Percentiles rank a stretch among this genome's conserved stretches.
Evolutionary conservation across 2,888 invertebrate genomes (phyloP).

Genomic region (Argynnis bischoffii): DNA sequence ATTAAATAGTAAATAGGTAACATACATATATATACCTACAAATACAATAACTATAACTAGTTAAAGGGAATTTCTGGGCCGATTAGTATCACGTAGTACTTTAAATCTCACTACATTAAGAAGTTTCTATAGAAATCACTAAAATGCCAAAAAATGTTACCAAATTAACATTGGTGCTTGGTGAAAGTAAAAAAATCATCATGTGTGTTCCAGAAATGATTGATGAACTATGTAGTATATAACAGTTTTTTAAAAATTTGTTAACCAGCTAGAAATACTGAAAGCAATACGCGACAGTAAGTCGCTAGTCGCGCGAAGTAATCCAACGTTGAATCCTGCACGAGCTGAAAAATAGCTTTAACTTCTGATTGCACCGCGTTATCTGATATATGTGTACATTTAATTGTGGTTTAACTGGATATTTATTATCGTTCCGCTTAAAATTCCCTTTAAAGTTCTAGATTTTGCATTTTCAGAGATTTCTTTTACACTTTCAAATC

Average conservation of each 20-base stretch:
- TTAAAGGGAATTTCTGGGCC: too few relatives aligned
- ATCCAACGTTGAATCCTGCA: slow-evolving; percentile 22
- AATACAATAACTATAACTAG: too few relatives aligned
- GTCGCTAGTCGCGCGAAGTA: slow-evolving; percentile 17
- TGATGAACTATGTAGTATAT: too few relatives aligned
- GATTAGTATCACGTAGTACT: too few relatives aligned
- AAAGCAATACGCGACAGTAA: slow-evolving; percentile 22
- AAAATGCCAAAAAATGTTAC: too few relatives aligned
- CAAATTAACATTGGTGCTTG: too few relatives aligned
- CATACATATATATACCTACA: too few relatives aligned
- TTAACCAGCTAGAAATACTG: neutral
- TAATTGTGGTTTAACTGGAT: slow-evolving; percentile 28
- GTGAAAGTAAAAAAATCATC: too few relatives aligned
- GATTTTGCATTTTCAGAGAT: neutral
- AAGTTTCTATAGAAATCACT: too few relatives aligned
- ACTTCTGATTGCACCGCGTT: slow-evolving; percentile 32
- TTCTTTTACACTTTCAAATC: neutral
- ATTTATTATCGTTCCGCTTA: slow-evolving; percentile 13
- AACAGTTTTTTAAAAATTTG: neutral
- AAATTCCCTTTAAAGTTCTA: neutral
- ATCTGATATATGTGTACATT: slow-evolving; percentile 30
- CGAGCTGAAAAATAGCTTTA: slow-evolving; percentile 34
- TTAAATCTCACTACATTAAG: too few relatives aligned
- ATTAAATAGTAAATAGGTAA: too few relatives aligned
- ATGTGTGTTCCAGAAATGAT: too few relatives aligned